A percentile compares a stretch with the other conserved stretches of the same genome.
Evolutionary conservation across 1,140 invertebrate genomes (phyloP).

Genomic region (Trichonephila clavipes): DNA sequence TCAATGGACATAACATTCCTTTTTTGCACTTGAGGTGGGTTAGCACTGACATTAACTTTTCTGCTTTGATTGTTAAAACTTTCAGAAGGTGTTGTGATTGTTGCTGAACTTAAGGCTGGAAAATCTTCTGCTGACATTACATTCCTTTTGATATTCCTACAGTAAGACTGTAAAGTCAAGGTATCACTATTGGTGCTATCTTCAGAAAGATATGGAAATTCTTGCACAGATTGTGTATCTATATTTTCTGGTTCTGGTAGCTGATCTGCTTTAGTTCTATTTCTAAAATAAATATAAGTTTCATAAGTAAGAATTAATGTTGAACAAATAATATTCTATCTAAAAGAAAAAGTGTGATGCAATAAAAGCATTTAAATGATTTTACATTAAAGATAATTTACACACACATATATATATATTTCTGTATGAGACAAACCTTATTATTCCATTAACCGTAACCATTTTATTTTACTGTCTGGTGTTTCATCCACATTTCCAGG

Average conservation of each 20-base stretch:
- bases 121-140: constrained; percentile 65
- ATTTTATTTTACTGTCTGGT: too few relatives aligned
- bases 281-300: neutral
- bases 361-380: too few relatives aligned
- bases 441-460: too few relatives aligned
- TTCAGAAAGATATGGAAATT: constrained; percentile 74
- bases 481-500: too few relatives aligned
- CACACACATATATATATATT: too few relatives aligned
- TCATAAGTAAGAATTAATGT: too few relatives aligned
- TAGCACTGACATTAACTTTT: neutral
- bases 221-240: constrained; percentile 54
- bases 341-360: too few relatives aligned
- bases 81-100: neutral
- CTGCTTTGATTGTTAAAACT: neutral
- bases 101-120: constrained; percentile 46
- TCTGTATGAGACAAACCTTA: too few relatives aligned
- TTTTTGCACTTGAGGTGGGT: neutral
- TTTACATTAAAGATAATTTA: too few relatives aligned
- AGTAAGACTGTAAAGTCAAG: constrained; percentile 31
- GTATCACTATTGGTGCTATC: constrained; percentile 11
- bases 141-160: constrained; percentile 29
- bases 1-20: constrained; percentile 38
- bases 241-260: constrained; percentile 47
- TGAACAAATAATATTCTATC: too few relatives aligned
- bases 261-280: neutral